Percentiles rank a stretch among this genome's conserved stretches.
Evolutionary conservation across 2,888 invertebrate genomes (phyloP).

Genomic region (Ashinkailepas kermadecensis): DNA sequence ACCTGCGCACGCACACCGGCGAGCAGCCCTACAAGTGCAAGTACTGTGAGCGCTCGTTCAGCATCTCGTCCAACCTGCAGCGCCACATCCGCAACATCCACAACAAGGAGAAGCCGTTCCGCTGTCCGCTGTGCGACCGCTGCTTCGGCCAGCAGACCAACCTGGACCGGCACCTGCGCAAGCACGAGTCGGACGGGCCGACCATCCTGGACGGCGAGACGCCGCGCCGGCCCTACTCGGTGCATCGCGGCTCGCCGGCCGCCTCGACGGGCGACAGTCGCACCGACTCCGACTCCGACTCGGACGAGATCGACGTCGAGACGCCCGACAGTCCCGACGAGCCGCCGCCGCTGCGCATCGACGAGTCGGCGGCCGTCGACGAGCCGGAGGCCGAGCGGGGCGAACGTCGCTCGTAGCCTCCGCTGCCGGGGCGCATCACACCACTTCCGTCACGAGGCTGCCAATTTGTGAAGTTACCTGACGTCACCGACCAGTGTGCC

Average conservation of each 20-base stretch:
- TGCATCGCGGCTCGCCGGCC: background rate
- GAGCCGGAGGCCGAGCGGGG: background rate
- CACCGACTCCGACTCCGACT: conserved; percentile 18
- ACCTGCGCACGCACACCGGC: conserved; percentile 94
- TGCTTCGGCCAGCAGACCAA: conserved; percentile 99
- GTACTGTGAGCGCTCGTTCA: conserved; percentile 97
- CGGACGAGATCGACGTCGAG: conserved; percentile 20
- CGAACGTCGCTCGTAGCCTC: too few species aligned
- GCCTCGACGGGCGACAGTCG: background rate
- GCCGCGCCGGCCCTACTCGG: conserved; percentile 1
- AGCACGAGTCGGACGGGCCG: conserved; percentile 86
- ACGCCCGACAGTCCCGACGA: conserved; percentile 5
- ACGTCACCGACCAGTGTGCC: too few species aligned
- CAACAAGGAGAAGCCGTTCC: conserved; percentile 96
- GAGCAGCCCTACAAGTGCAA: conserved; percentile 97
- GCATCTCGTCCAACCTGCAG: conserved; percentile 96
- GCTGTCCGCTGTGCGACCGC: conserved; percentile 92
- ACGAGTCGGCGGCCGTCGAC: background rate
- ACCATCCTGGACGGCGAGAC: conserved; percentile 49
- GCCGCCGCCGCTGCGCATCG: background rate
- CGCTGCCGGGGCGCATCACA: too few species aligned
- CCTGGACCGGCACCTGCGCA: conserved; percentile 92
- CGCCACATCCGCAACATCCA: conserved; percentile 98
- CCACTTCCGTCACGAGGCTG: too few species aligned
- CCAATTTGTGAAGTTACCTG: too few species aligned